Conservation (phyloP, 2,797 vertebrate genomes). For the Pseudocheirus occidentalis region DNA sequence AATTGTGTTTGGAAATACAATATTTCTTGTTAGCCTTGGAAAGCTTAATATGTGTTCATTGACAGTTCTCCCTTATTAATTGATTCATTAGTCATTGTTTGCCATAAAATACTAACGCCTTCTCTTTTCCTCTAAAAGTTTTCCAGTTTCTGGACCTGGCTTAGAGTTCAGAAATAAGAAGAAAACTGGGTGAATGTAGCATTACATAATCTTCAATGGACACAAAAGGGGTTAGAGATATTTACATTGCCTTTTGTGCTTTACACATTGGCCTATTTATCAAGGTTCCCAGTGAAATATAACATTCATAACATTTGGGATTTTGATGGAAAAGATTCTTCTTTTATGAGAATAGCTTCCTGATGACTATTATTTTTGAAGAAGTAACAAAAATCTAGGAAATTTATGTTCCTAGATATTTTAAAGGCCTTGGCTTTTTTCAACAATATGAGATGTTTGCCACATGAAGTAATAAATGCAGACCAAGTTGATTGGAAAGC, state of each 20-base stretch:
- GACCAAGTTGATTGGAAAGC: neutral
- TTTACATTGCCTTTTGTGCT: slow-evolving; percentile 16
- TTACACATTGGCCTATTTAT: slow-evolving; percentile 4
- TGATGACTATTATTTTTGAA: slow-evolving; percentile 1
- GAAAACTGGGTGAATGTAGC: neutral
- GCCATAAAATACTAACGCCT: neutral
- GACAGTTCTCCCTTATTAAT: neutral
- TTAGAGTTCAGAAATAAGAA: neutral
- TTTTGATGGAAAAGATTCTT: slow-evolving; percentile 37
- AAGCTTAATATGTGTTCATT: neutral
- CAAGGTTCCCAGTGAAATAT: slow-evolving; percentile 17
- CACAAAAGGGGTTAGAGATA: neutral
- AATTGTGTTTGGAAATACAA: neutral
- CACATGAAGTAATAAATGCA: neutral
- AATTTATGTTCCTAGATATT: neutral
- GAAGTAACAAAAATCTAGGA: neutral
- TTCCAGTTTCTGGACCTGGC: neutral
- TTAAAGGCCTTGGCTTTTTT: neutral
- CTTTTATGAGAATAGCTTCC: slow-evolving; percentile 16
- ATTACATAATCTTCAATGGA: neutral
- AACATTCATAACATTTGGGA: neutral
- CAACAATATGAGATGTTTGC: neutral
- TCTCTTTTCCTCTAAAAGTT: neutral
- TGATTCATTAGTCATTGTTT: slow-evolving; percentile 23
- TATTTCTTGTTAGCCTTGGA: slow-evolving; percentile 1